Percentiles rank a stretch among this genome's conserved stretches.
Evolutionary conservation across 2,113 vertebrate genomes (phyloP).

Genomic region (Sphaerodactylus townsendi): DNA sequence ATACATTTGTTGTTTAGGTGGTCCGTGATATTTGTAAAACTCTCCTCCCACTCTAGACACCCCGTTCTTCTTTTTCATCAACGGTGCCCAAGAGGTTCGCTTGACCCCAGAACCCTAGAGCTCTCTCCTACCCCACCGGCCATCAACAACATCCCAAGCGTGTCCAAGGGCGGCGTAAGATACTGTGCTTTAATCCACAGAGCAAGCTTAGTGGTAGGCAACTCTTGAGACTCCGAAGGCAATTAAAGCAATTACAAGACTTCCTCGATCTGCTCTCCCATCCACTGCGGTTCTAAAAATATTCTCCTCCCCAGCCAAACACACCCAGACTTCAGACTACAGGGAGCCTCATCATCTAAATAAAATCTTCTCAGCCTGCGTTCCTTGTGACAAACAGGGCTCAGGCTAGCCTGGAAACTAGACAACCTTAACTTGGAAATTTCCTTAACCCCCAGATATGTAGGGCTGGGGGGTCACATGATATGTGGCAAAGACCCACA

Average conservation of each 20-base stretch:
- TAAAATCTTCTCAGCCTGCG: not conserved
- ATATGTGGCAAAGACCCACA: no score
- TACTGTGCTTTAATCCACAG: not conserved
- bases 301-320: not conserved
- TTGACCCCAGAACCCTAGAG: no score
- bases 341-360: not conserved
- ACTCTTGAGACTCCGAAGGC: not conserved
- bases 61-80: no score
- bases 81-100: no score
- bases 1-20: no score
- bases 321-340: not conserved
- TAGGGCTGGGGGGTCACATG: not conserved
- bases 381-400: not conserved
- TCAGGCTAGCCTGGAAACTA: not conserved
- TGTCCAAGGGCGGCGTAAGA: not conserved
- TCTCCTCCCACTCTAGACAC: no score
- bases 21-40: no score
- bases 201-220: not conserved
- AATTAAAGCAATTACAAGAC: conserved; percentile 1
- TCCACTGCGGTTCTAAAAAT: not conserved
- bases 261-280: not conserved
- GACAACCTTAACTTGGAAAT: no score
- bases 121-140: not conserved
- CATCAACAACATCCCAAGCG: not conserved
- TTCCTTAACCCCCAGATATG: not conserved